These are phyloP conservation scores for Poeciliopsis turrubarensis DNA, from an alignment of 2,113 vertebrate genomes.

Conservation along the genomic window DNA sequence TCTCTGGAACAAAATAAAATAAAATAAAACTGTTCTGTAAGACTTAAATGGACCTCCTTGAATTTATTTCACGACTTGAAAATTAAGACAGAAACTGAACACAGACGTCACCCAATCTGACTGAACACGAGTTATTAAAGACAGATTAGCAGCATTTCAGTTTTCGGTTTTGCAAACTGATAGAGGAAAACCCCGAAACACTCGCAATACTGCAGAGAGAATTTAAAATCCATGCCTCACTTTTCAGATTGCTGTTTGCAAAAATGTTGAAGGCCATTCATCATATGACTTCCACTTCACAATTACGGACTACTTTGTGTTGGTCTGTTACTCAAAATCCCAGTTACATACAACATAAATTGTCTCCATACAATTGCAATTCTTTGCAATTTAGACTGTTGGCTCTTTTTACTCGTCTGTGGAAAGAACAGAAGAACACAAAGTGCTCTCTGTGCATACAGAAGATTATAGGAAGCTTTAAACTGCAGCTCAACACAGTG, in stretches of 20 bases:
- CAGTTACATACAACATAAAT: conserved; percentile 2
- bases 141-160: neutral
- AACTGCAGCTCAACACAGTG: conserved; percentile 33
- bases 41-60: too few species aligned
- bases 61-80: neutral
- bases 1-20: too few species aligned
- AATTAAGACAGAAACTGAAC: neutral
- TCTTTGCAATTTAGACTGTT: conserved; percentile 24
- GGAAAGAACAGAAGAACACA: conserved; percentile 32
- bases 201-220: too few species aligned
- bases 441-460: conserved; percentile 9
- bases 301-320: neutral
- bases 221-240: too few species aligned
- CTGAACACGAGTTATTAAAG: neutral
- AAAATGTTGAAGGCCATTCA: neutral
- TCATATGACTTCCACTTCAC: neutral
- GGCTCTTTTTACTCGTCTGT: conserved; percentile 22
- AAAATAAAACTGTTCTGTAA: too few species aligned
- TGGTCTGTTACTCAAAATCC: neutral
- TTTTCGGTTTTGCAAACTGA: neutral
- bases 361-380: too few species aligned
- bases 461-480: conserved; percentile 29
- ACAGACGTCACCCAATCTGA: neutral
- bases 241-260: too few species aligned
- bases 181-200: neutral